A percentile compares a stretch with the other conserved stretches of the same genome.
These are phyloP conservation scores for Fragum sueziense DNA, from an alignment of 2,888 invertebrate genomes.

Conservation along the genomic window DNA sequence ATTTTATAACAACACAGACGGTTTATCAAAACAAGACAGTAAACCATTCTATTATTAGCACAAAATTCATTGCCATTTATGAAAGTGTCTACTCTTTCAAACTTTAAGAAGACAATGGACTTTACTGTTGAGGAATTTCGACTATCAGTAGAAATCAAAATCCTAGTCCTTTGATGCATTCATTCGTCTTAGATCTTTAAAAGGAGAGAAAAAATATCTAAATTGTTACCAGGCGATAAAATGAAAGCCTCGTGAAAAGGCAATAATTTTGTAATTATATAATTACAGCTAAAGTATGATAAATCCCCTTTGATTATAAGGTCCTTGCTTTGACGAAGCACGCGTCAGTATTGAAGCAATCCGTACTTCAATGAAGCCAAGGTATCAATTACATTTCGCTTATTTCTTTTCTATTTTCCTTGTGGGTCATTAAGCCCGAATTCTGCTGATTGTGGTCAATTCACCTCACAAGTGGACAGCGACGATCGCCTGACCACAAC, in stretches of 20 bases:
- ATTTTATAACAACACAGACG: too few species aligned
- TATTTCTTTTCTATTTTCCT: slow-evolving; percentile 15
- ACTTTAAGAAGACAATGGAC: too few species aligned
- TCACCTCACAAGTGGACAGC: slow-evolving; percentile 21
- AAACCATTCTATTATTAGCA: too few species aligned
- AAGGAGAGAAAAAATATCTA: neutral
- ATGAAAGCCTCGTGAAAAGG: neutral
- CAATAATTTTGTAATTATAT: slow-evolving; percentile 51
- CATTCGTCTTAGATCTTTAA: neutral
- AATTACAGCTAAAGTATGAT: slow-evolving; percentile 51
- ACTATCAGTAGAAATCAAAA: slow-evolving; percentile 6
- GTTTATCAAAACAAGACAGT: too few species aligned
- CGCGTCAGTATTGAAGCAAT: slow-evolving; percentile 47
- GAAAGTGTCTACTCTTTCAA: too few species aligned
- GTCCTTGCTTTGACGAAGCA: slow-evolving; percentile 38
- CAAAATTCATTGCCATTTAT: too few species aligned
- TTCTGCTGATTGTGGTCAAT: slow-evolving; percentile 9
- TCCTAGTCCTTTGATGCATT: slow-evolving; percentile 13
- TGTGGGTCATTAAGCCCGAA: slow-evolving; percentile 17
- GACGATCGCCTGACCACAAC: slow-evolving; percentile 1
- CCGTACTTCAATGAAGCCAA: slow-evolving; percentile 20
- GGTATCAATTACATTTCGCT: slow-evolving; percentile 24
- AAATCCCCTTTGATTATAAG: slow-evolving; percentile 43
- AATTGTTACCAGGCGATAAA: slow-evolving; percentile 6
- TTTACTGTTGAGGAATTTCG: slow-evolving; percentile 2